A percentile compares a stretch with the other conserved stretches of the same genome.
These are phyloP conservation scores for Eidolon dupreanum DNA, from an alignment of 2,797 vertebrate species.

Conservation along the genomic window DNA sequence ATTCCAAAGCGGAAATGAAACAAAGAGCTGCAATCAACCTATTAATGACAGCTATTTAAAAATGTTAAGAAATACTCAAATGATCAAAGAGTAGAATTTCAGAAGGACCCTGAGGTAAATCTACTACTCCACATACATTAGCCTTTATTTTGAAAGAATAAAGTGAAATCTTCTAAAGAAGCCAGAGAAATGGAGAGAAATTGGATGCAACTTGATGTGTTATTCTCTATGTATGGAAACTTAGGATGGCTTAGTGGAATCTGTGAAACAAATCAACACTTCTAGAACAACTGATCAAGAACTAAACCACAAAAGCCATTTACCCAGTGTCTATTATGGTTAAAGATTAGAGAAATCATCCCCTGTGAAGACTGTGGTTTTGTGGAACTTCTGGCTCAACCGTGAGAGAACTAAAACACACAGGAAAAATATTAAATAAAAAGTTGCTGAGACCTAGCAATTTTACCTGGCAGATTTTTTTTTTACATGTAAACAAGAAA, in stretches of 20 bases:
- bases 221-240: not conserved
- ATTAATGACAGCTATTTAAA: not conserved
- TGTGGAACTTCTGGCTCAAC: not conserved
- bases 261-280: not conserved
- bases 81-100: not conserved
- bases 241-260: not conserved
- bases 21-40: not conserved
- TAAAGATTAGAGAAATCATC: not conserved
- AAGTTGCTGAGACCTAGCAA: not conserved
- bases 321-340: not conserved
- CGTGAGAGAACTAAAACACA: not conserved
- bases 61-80: not conserved
- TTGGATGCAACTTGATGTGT: fast-evolving
- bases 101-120: not conserved
- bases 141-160: not conserved
- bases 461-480: not conserved
- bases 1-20: not conserved
- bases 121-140: fast-evolving
- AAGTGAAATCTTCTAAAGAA: not conserved
- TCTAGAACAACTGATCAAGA: not conserved
- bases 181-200: not conserved
- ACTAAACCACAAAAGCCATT: not conserved
- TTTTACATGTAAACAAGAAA: slow-evolving; percentile 5
- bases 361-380: not conserved
- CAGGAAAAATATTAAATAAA: not conserved